A percentile compares a stretch with the other conserved stretches of the same genome.
Evolutionary conservation across 2,113 vertebrate genomes (phyloP).

Genomic region (Oreamnos americanus): DNA sequence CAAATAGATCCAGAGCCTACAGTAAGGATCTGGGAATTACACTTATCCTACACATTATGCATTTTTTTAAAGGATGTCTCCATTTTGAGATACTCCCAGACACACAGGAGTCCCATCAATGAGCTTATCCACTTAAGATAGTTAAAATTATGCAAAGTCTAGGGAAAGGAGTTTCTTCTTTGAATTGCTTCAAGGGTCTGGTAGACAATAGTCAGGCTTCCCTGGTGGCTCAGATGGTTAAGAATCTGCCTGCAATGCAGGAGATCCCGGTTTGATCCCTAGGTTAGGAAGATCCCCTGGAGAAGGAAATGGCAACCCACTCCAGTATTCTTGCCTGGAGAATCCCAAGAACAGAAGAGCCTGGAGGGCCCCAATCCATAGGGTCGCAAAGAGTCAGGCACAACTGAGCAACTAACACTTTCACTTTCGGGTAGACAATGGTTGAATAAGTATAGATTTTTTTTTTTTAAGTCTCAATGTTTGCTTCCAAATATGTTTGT

Average conservation of each 20-base stretch:
- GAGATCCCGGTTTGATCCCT: fast-evolving
- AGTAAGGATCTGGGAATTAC: not conserved
- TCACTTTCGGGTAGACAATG: not conserved
- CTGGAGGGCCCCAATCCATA: not conserved
- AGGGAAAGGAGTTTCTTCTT: not conserved
- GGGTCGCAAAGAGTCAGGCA: not conserved
- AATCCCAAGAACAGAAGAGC: not conserved
- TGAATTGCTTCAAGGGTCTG: not conserved
- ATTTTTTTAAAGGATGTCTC: not conserved
- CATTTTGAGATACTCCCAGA: not conserved
- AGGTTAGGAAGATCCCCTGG: not conserved
- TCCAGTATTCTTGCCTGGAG: not conserved
- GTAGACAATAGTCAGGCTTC: not conserved
- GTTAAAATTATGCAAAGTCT: not conserved
- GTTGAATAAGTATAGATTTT: not conserved
- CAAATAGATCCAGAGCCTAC: not conserved
- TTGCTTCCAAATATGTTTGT: not conserved
- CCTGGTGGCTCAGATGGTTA: not conserved
- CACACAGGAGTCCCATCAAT: not conserved
- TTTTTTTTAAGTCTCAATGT: not conserved
- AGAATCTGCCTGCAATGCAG: not conserved
- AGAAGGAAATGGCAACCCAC: not conserved
- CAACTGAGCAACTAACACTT: not conserved
- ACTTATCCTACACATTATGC: not conserved
- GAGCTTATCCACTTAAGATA: not conserved